Evolutionary conservation across 2,888 invertebrate species (phyloP), one percentile per base, ranked within the genome.

Genomic region (Mythimna impura): DNA sequence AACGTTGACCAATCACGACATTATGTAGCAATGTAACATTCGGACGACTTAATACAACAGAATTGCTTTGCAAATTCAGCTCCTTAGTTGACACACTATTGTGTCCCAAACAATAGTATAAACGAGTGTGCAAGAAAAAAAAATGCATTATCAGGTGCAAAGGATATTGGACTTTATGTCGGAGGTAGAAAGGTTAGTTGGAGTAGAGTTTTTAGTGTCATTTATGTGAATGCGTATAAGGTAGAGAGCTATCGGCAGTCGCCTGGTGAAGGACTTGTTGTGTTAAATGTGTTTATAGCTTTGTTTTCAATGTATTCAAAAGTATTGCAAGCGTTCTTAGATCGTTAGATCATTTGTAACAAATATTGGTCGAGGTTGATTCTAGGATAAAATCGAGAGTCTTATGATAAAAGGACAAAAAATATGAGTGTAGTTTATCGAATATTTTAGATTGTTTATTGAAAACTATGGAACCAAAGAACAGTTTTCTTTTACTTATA

Each of bases 51-150:
- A 71, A 47, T 70, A 81, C 82, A 84, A 84, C 76, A 78, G 77
- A 82, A 86, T 87, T 81, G 73, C 76, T 88, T 89, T 86, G 91
- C 90, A 83, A 88, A 91, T 86, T 88, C 86, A 84, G 80, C 86
- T 82, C 88, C 87, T 86, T 87, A 76, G 86, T 87, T 89, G 89
- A 87, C 89, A 87, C 87, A 87, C 88, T 82, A 92, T 92, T 92
- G 91, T 92, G 71, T 85, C 73, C 74, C 64, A 85, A 89, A 92
- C 91, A 92, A 92, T 91, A 85, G 87, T 75, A 76, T 72, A 78
- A 62, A 74, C 76, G 77, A 79, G 66, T 81, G 76, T 57, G 71
- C 75, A 80, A 80, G 66, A 76, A 76, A 82, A 85, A 86, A 86
- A 80, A 76, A 79, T 77, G 72, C 84, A 67, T 75, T 68, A 80